phyloP scores from a whole-genome alignment of 1,140 invertebrate species.

The Heliconius nattereri region DNA sequence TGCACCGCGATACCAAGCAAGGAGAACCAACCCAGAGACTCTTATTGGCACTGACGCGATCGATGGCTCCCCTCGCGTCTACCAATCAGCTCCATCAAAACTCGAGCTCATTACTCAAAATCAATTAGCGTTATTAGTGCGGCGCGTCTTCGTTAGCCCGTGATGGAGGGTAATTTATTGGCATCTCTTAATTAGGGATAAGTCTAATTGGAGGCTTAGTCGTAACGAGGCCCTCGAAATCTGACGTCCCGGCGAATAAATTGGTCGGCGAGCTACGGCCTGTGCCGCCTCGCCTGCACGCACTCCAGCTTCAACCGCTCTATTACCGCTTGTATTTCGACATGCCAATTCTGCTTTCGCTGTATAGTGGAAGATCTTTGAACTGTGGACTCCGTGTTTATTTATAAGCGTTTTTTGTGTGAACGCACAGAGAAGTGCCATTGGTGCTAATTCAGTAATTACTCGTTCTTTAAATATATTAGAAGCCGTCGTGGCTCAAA shows the following conservation, averaged over 20 bases:
- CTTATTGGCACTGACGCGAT: constrained; percentile 51
- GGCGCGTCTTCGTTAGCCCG: constrained; percentile 80
- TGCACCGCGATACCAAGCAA: constrained; percentile 35
- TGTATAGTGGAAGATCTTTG: constrained; percentile 18
- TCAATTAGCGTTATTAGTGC: constrained; percentile 81
- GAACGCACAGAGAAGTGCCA: neutral
- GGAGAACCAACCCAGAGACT: constrained; percentile 26
- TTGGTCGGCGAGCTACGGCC: constrained; percentile 64
- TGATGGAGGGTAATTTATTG: constrained; percentile 83
- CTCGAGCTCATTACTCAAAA: constrained; percentile 81
- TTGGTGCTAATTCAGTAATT: constrained; percentile 1
- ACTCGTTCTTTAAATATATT: neutral
- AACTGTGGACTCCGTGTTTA: constrained; percentile 4
- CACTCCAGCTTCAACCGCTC: constrained; percentile 50
- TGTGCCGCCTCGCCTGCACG: constrained; percentile 43
- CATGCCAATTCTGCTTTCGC: constrained; percentile 54
- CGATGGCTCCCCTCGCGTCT: constrained; percentile 58
- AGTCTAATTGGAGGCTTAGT: constrained; percentile 83
- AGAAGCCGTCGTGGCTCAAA: too few species aligned
- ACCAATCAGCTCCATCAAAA: constrained; percentile 78
- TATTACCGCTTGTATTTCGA: constrained; percentile 67
- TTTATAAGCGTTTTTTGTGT: constrained; percentile 1
- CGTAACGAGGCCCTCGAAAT: constrained; percentile 81
- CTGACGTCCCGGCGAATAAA: constrained; percentile 79
- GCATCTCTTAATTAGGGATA: constrained; percentile 83